Evolutionary conservation across 2,888 invertebrate genomes (phyloP), one percentile per base, ranked within the genome.

Genomic region (Leptopilina drosophilae): DNA sequence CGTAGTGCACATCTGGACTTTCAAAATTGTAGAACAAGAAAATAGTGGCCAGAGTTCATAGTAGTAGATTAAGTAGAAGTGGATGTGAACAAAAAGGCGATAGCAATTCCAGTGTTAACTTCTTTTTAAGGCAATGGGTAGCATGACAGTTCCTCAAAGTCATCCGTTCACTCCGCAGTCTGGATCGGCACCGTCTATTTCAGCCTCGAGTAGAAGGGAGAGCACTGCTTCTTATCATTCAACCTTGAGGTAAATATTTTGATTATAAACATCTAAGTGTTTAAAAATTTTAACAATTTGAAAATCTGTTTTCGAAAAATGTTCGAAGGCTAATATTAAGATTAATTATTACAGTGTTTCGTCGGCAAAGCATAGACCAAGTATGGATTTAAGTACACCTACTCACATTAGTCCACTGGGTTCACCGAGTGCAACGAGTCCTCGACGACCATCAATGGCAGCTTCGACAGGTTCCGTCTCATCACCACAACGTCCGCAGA

Each of bases 401-500:
- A 66, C 64, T 85, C 90, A 67, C 84, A 85, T 80, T 69, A 80
- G 82, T 9, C 81, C 83, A 12, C 78, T 93, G 7, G 92, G 90
- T 26, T 92, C 93, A 40, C 92, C 93, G 0, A 88, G 90, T 5
- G 83, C 87, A 1, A 88, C 91, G 67, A 87, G 89, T 62, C 88
- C 88, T 0, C 89, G 91, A 69, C 89, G 91, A 12, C 88, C 92
- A 26, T 93, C 93, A 0, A 88, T 92, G 0, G 93, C 94, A 33
- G 81, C 84, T 69, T 77, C 89, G 7, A 69, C 82, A 6, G 65
- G 81, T 8, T 82, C 84, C 0, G 83, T 85, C 20, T 87, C 88
- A 0, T 87, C 84, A 9, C 89, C 87, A 80, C 91, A 84, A 80
- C 87, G 79, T 80, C 86, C 77, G n/a, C 78, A 81, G 0, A 83